Evolutionary conservation across 2,888 invertebrate species (phyloP), one percentile per base, ranked within the genome.

Genomic region (Hirtodrosophila trivittata): DNA sequence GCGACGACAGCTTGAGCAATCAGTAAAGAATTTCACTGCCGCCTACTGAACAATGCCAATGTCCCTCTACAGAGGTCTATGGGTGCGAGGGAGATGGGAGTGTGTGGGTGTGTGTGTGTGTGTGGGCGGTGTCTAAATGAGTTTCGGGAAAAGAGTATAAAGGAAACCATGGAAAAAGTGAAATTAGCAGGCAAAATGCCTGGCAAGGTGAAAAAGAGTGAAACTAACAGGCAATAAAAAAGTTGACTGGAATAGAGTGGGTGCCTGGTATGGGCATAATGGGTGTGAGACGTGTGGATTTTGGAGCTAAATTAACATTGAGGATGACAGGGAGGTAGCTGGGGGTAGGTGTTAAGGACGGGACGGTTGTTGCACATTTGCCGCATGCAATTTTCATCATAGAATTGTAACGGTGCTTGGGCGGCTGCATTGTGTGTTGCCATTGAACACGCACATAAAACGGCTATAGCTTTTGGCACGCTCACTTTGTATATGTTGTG

Each of bases 291-390:
- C 38, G 14, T 16, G 21, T 9, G 6, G n/a, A 35, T 21, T 21
- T 21, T 21, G 18, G 18, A 5, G 18, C 18, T 21, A 21, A 21
- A 12, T 0, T 8, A 12, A 14, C 8, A 13, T 3, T 8, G 21
- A 5, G 39, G 18, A 16, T 16, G 26, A 21, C 18, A 10, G 33
- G 14, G 0, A 0, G 9, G 14, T 13, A 41, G 28, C 3, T 1
- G 1, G 5, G 3, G 2, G 18, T 8, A 38, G 7, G 5, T 9
- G 1, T 3, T 1, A 7, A 8, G 7, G 25, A 3, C 14, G 42
- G 21, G 55, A 60, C 74, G 76, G 57, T 80, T 83, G 80, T 83
- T 80, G 80, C 80, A 83, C 83, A 68, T 82, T 75, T 72, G 59
- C 59, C 72, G 66, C 70, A 74, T 74, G 71, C 75, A 75, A 72